Evolutionary conservation across 2,113 vertebrate species (phyloP), one percentile per base, ranked within the genome.

Genomic region (Toxotes chatareus): DNA sequence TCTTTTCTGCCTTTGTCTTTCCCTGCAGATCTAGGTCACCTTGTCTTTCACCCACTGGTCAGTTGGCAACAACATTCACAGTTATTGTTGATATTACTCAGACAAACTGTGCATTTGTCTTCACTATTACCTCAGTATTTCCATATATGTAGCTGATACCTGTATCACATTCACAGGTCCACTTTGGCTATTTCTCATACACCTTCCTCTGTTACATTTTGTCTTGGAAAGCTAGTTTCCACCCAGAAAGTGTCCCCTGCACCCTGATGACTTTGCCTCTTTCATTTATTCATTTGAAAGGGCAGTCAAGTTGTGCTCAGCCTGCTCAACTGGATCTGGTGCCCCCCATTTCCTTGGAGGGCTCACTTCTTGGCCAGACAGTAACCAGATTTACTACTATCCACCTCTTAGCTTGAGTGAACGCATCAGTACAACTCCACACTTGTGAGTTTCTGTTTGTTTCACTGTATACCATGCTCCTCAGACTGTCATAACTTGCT

Each of bases 401-500:
- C 40, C 60, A 65, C 53, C 53, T 44, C 42, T 67, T 23, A 27
- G 49, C 51, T 61, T 46, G 27, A 61, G 42, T 36, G 31, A 65
- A 44, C 63, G 17, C 8, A 34, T 7, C 19, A 27, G 27, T 27
- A 27, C 27, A 32, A 60, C 23, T 13, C n/a, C 38, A 36, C 53
- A 34, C 42, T 42, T 21, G 4, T 38, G 5, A 47, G 71, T 68
- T 44, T 21, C 49, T 56, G 10, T 73, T 46, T 32, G 34, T 56
- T 72, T 17, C 27, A n/a, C 47, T 65, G 60, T 62, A 23, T 31
- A 40, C 46, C n/a, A 44, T 69, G 46, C 42, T 68, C 66, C 66
- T 76, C 42, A 62, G 12, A 56, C 57, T 46, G 60, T 56, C 47
- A 59, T 11, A 21, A 49, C 23, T 51, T 34, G 23, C n/a, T 12